These are phyloP conservation scores for Hypomecis atomaria DNA, from an alignment of 2,888 invertebrate genomes.

Conservation along the genomic window DNA sequence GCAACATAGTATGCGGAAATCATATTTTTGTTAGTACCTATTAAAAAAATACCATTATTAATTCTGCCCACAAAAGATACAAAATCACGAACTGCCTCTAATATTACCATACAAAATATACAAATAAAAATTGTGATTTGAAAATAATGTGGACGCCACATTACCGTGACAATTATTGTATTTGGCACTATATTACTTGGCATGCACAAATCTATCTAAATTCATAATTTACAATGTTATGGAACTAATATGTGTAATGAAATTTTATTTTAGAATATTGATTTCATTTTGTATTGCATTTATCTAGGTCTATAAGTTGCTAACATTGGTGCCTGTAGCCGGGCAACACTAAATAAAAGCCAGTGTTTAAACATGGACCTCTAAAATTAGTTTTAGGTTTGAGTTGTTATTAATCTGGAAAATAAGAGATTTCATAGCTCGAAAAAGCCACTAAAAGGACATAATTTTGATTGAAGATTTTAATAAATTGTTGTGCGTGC, in stretches of 20 bases:
- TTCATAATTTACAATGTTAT: constrained; percentile 48
- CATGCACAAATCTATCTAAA: constrained; percentile 77
- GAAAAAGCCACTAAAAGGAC: too few species aligned
- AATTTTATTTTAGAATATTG: constrained; percentile 58
- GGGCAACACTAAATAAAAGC: constrained; percentile 49
- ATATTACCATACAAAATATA: constrained; percentile 46
- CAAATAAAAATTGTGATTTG: constrained; percentile 71
- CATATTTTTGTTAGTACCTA: background rate
- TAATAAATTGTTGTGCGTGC: too few species aligned
- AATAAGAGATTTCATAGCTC: too few species aligned
- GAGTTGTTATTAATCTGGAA: too few species aligned
- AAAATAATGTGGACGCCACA: constrained; percentile 56
- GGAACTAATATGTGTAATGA: constrained; percentile 56
- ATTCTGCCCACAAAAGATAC: constrained; percentile 15
- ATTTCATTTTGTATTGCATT: constrained; percentile 54
- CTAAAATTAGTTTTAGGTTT: too few species aligned
- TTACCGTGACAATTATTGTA: constrained; percentile 51
- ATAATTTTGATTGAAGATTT: too few species aligned
- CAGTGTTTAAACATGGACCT: constrained; percentile 18
- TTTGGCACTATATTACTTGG: constrained; percentile 83
- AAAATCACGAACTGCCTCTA: constrained; percentile 12
- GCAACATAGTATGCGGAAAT: too few species aligned
- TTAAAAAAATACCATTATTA: background rate
- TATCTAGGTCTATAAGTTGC: constrained; percentile 26
- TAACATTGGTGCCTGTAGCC: constrained; percentile 47